Conservation (phyloP, 2,113 vertebrate genomes). For the Cryptomyrus ogoouensis region DNA sequence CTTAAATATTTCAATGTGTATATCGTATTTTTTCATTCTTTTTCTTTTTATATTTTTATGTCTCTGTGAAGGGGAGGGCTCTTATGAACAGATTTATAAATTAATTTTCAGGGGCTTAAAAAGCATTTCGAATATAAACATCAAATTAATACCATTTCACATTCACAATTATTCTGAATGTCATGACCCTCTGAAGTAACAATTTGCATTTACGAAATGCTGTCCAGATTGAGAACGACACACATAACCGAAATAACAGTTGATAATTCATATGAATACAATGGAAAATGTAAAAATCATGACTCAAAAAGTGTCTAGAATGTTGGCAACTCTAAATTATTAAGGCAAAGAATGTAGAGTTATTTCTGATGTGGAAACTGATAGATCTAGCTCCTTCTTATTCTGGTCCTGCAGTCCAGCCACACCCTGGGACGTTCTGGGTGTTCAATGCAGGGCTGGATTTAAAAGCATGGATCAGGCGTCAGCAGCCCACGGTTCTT, state of each 20-base stretch:
- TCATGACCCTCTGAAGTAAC: neutral
- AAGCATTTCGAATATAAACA: neutral
- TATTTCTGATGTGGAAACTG: neutral
- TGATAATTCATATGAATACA: neutral
- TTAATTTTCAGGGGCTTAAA: neutral
- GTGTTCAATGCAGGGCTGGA: neutral
- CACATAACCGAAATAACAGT: neutral
- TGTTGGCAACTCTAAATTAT: neutral
- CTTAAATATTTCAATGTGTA: neutral
- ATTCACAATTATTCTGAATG: neutral
- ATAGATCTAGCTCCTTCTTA: neutral
- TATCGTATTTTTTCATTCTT: neutral
- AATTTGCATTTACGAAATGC: neutral
- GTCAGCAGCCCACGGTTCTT: no score
- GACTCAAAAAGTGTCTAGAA: neutral
- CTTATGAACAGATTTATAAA: neutral
- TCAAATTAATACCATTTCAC: neutral
- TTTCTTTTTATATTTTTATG: neutral
- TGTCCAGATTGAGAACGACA: neutral
- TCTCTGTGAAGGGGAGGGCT: neutral
- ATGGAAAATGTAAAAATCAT: neutral
- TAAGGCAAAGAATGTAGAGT: neutral
- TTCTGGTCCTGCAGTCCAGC: neutral
- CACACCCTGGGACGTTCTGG: no score
- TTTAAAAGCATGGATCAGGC: neutral